Percentiles rank a stretch among this genome's conserved stretches.
These are phyloP conservation scores for Indicator maculatus DNA, from an alignment of 2,113 vertebrate genomes.

Conservation along the genomic window DNA sequence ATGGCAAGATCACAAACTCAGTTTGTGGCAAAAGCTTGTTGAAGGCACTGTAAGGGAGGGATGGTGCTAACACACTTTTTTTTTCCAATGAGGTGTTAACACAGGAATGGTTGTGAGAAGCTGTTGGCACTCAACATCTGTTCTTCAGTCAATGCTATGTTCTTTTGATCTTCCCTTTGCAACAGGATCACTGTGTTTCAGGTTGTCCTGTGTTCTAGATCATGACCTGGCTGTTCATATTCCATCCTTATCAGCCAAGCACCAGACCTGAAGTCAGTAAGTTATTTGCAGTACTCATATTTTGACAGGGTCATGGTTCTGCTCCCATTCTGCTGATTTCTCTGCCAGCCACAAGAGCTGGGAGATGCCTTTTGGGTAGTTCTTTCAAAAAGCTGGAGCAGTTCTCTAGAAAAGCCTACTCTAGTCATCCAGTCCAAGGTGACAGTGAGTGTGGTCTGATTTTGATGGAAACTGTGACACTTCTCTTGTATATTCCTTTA, in stretches of 20 bases:
- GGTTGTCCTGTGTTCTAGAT: not conserved
- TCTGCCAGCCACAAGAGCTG: not conserved
- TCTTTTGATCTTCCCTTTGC: constrained; percentile 7
- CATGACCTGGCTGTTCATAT: not conserved
- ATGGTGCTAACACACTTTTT: not conserved
- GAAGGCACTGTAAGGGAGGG: not conserved
- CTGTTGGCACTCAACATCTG: not conserved
- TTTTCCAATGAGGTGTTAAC: not conserved
- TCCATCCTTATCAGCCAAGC: not conserved
- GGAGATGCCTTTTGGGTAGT: not conserved
- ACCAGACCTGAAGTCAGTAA: not conserved
- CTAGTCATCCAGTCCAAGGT: not conserved
- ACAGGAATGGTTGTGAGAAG: not conserved
- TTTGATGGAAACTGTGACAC: not conserved
- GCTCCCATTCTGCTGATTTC: not conserved
- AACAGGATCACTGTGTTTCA: not conserved
- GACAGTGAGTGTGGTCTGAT: not conserved
- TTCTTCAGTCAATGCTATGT: not conserved
- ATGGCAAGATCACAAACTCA: not conserved
- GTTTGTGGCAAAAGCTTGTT: not conserved
- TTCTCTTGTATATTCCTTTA: constrained; percentile 49
- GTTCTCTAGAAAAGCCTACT: not conserved
- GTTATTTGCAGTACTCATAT: not conserved
- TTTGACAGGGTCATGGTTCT: not conserved
- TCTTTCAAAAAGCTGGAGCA: not conserved